Conservation (phyloP, 2,113 vertebrate species). For the Sinocyclocheilus anophthalmus region DNA sequence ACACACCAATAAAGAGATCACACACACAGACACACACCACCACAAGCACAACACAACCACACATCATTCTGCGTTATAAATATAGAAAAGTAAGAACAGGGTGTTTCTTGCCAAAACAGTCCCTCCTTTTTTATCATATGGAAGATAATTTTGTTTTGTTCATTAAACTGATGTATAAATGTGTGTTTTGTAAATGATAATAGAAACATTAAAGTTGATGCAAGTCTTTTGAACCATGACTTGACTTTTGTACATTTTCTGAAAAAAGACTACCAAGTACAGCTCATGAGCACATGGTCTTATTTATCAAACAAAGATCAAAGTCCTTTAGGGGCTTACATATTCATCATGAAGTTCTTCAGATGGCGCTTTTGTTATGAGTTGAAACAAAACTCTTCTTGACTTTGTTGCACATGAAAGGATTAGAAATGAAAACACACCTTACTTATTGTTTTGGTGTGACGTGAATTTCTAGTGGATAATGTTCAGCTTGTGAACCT, state of each 20-base stretch:
- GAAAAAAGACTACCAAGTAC: not conserved
- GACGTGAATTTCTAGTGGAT: not conserved
- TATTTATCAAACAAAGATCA: constrained; percentile 62
- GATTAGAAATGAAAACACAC: constrained; percentile 13
- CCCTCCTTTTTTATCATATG: not conserved
- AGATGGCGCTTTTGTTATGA: constrained; percentile 56
- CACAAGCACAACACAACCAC: too few species aligned
- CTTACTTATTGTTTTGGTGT: not conserved
- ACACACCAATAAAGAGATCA: too few species aligned
- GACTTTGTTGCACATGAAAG: not conserved
- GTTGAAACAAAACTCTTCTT: constrained; percentile 53
- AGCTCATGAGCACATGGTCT: constrained; percentile 46
- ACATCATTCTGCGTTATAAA: not conserved
- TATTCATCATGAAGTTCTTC: constrained; percentile 53
- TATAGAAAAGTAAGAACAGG: not conserved
- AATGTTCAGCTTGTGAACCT: constrained; percentile 6
- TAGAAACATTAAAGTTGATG: not conserved
- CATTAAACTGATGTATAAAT: not conserved
- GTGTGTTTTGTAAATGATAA: not conserved
- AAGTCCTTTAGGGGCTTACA: constrained; percentile 56
- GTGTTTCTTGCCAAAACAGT: not conserved
- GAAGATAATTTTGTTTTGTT: not conserved
- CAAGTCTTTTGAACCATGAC: constrained; percentile 26
- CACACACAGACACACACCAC: constrained; percentile 40
- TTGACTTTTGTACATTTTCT: not conserved